Base-by-base conservation (phyloP, 2,113 vertebrate species). In the Aythya baeri region DNA sequence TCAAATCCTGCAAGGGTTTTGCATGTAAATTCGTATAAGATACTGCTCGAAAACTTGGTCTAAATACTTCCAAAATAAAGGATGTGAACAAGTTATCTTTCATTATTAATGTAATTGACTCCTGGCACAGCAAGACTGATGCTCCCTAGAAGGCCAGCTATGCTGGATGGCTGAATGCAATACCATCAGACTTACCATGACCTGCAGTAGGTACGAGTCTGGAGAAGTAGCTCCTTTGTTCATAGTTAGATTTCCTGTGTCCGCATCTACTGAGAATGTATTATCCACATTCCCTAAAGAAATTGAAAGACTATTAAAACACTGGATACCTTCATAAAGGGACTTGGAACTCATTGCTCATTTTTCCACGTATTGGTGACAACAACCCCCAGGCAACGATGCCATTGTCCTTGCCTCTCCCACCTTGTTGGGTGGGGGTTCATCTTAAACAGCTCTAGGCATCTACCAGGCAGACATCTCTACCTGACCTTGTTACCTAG, bases 171-270 rank as follows among this genome's bases (percentile, higher is more conserved):
- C 13, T 49, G 46, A 20, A 59, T 83, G 49, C 27, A 29, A 3
- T 22, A 36, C 23, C 67, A 63, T 34, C 70, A 61, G 62, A 90
- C 97, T 98, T 97, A 99, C 99, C 98, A 99, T 97, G 65, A 99
- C 95, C 22, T 98, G 98, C 74, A 99, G 88, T 1, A 95, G 84
- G 83, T 98, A 97, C 0, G 97, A 95, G 5, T 96, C 98, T 22
- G 97, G 38, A 5, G 98, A 97, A 55, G 98, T 97, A 17, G 97
- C 98, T 67, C 89, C 88, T 94, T 98, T 98, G 10, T 96, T 93
- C 99, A 99, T 99, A 13, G 98, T 98, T 90, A 99, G 97, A 83
- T 98, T 99, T 43, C 99, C 99, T 1, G 98, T 98, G 31, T 94
- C 95, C 43, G 94, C 95, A 57, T 98, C 92, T 34, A 99, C 97